Evolutionary conservation across 2,797 vertebrate genomes (phyloP).

Genomic region (Sebastes diaconus): DNA sequence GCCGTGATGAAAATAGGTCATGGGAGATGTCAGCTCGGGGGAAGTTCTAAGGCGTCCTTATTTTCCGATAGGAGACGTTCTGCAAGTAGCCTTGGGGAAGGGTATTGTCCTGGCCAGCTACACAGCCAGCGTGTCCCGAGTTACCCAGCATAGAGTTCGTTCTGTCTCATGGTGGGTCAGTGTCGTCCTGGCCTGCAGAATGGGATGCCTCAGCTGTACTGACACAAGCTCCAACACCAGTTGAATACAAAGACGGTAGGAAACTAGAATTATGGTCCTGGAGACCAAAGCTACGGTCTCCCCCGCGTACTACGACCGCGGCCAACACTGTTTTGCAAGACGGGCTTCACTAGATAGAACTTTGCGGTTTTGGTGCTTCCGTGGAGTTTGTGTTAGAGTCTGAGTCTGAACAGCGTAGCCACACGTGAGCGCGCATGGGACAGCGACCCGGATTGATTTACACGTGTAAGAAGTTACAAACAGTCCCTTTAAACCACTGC

Average conservation of each 20-base stretch:
- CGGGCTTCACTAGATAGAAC: too few relatives aligned
- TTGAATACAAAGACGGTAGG: background rate
- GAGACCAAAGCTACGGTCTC: too few relatives aligned
- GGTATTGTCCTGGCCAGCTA: conserved; percentile 55
- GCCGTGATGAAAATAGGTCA: conserved; percentile 77
- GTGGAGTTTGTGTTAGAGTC: too few relatives aligned
- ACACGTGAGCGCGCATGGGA: too few relatives aligned
- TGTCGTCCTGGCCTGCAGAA: background rate
- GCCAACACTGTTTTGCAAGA: too few relatives aligned
- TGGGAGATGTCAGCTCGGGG: conserved; percentile 68
- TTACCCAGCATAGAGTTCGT: conserved; percentile 35
- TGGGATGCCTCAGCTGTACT: background rate
- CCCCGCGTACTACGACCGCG: too few relatives aligned
- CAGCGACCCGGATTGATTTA: too few relatives aligned
- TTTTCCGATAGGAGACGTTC: conserved; percentile 64
- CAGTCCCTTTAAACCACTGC: too few relatives aligned
- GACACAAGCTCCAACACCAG: background rate
- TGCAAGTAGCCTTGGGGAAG: conserved; percentile 57
- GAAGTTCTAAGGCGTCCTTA: conserved; percentile 53
- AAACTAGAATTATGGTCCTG: background rate
- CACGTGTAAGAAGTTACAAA: too few relatives aligned
- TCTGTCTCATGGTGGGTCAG: conserved; percentile 6
- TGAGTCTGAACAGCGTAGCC: too few relatives aligned
- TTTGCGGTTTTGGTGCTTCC: too few relatives aligned
- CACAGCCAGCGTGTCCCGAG: conserved; percentile 38